A percentile compares a stretch with the other conserved stretches of the same genome.
Evolutionary conservation across 2,797 vertebrate species (phyloP).

Genomic region (Hemibagrus guttatus): DNA sequence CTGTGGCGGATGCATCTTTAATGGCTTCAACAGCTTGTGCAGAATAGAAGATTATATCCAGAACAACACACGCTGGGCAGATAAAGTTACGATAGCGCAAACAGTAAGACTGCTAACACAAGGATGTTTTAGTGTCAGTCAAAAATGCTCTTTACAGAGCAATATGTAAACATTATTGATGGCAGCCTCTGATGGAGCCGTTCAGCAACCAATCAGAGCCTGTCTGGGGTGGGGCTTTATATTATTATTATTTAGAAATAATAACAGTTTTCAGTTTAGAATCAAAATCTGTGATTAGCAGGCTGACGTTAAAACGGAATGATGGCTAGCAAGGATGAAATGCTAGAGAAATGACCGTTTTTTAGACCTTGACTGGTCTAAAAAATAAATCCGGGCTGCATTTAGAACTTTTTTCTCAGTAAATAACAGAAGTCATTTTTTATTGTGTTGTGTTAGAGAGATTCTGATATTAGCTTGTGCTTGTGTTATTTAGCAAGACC

Average conservation of each 20-base stretch:
- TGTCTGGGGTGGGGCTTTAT: background rate
- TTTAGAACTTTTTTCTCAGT: background rate
- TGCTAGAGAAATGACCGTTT: background rate
- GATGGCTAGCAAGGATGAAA: background rate
- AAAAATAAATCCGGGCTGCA: background rate
- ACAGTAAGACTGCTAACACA: background rate
- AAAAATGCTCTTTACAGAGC: background rate
- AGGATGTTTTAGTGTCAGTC: constrained; percentile 16
- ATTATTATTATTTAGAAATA: no score
- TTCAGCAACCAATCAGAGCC: background rate
- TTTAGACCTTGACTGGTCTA: background rate
- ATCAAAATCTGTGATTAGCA: background rate
- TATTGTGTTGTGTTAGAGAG: background rate
- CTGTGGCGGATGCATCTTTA: constrained; percentile 52
- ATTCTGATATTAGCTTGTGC: background rate
- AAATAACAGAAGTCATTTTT: background rate
- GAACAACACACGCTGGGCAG: constrained; percentile 34
- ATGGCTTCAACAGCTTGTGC: constrained; percentile 42
- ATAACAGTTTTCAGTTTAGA: background rate
- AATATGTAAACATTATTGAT: constrained; percentile 3
- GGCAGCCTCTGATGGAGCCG: background rate
- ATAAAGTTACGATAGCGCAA: constrained; percentile 39
- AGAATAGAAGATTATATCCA: constrained; percentile 44
- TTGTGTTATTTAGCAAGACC: background rate
- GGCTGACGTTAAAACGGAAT: background rate